phyloP scores from a whole-genome alignment of 2,888 invertebrate genomes.

The Ectemnius continuus region DNA sequence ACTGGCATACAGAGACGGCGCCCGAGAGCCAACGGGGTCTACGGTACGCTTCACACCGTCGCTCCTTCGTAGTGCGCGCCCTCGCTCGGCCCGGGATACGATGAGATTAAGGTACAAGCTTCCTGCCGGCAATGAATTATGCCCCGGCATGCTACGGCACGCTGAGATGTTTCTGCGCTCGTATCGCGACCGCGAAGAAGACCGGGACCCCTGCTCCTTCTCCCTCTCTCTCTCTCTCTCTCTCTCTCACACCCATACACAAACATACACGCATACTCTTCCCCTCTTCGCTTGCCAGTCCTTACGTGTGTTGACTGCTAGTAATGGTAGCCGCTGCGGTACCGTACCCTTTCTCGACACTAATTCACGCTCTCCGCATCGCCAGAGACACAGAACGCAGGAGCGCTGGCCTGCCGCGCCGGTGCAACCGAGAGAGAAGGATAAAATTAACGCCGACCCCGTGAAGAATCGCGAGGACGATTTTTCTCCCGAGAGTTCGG shows the following conservation, averaged over 20 bases:
- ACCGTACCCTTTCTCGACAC: slow-evolving; percentile 59
- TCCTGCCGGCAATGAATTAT: slow-evolving; percentile 69
- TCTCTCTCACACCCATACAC: background rate
- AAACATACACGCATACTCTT: background rate
- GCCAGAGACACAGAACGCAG: slow-evolving; percentile 2
- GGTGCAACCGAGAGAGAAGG: slow-evolving; percentile 18
- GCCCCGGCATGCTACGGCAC: slow-evolving; percentile 46
- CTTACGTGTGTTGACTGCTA: slow-evolving; percentile 58
- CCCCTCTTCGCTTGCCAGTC: slow-evolving; percentile 11
- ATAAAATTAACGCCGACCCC: slow-evolving; percentile 59
- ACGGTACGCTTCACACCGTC: slow-evolving; percentile 55
- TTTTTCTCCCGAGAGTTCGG: slow-evolving; percentile 40
- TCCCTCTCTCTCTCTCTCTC: background rate
- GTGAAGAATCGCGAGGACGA: slow-evolving; percentile 62
- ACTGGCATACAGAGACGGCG: no score
- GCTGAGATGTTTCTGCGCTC: slow-evolving; percentile 63
- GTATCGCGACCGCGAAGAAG: slow-evolving; percentile 52
- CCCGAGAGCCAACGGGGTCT: no score
- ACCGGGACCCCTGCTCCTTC: background rate
- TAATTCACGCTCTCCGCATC: slow-evolving; percentile 61
- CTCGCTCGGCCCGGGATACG: slow-evolving; percentile 47
- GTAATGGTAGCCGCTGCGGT: slow-evolving; percentile 60
- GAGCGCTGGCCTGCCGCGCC: no score
- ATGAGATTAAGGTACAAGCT: slow-evolving; percentile 70
- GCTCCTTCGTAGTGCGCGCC: slow-evolving; percentile 22